A percentile compares a stretch with the other conserved stretches of the same genome.
These are phyloP conservation scores for Pterostichus niger DNA, from an alignment of 2,888 invertebrate genomes.

Conservation along the genomic window DNA sequence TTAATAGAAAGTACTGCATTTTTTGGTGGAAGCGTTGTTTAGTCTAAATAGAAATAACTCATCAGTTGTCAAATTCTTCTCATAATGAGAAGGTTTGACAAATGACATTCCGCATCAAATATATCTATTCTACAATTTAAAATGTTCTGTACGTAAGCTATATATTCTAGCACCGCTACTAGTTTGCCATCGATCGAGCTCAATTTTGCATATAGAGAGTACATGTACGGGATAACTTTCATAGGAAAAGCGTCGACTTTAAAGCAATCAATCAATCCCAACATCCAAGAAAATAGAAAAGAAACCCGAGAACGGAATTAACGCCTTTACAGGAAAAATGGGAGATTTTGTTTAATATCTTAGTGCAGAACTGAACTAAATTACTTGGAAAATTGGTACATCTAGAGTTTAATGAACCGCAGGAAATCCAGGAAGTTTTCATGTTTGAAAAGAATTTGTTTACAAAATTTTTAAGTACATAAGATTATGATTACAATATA, in stretches of 20 bases:
- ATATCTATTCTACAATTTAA: conserved; percentile 35
- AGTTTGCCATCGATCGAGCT: background rate
- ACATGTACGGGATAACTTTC: conserved; percentile 6
- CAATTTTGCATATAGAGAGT: conserved; percentile 18
- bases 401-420: too few relatives aligned
- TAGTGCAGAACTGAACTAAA: conserved; percentile 3
- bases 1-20: too few relatives aligned
- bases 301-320: background rate
- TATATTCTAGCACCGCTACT: background rate
- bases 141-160: conserved; percentile 20
- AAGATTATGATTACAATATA: too few relatives aligned
- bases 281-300: conserved; percentile 17
- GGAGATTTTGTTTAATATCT: conserved; percentile 28
- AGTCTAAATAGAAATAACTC: too few relatives aligned
- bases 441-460: too few relatives aligned
- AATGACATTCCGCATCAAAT: conserved; percentile 36
- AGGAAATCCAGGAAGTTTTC: too few relatives aligned
- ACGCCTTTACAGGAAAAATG: conserved; percentile 5
- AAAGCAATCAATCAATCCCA: conserved; percentile 22
- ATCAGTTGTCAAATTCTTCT: too few relatives aligned
- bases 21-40: too few relatives aligned
- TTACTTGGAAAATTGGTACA: conserved; percentile 33
- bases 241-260: background rate
- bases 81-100: conserved; percentile 38
- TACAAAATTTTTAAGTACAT: too few relatives aligned